Evolutionary conservation across 2,113 vertebrate genomes (phyloP), one percentile per base, ranked within the genome.

Genomic region (Gulo gulo): DNA sequence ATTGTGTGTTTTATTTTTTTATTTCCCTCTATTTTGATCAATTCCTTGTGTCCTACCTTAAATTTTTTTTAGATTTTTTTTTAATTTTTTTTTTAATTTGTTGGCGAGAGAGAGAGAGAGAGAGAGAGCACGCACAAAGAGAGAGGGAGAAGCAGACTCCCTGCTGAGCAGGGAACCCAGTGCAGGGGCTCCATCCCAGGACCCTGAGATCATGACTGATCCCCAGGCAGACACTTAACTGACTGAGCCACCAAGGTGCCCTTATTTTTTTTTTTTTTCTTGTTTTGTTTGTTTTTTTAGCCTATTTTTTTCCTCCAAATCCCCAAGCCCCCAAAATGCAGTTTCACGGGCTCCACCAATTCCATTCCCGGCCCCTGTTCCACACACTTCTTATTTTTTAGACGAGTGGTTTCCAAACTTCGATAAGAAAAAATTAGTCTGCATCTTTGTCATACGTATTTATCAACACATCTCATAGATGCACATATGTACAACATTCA

Each of bases 1-100:
- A 94, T n/a, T 87, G 0, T 96, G 79, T 83, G 6, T 92, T 90
- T 96, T 57, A 42, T 85, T 94, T 95, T 96, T 42, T 26, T 45
- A 3, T 52, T 87, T 89, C 29, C 31, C 23, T 95, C 42, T 34
- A 67, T 80, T 96, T 97, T 95, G 55, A 94, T 87, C 18, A 61
- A 52, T 96, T 96, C 20, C 26, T 89, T 71, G 42, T 79, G 88
- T 86, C 4, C 31, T 74, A 24, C 39, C 9, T 65, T 71, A 89
- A 95, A 39, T 78, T 23, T 87, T 89, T 52, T n/a, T 12, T 45
- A 69, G 65, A 69, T 39, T 45, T 82, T 67, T 34, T 39, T 45
- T 82, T 67, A 69, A 36, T 69, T 69, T 69, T 36, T 69, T 69
- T 69, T n/a, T n/a, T n/a, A n/a, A 69, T 69, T 69, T 69, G n/a